Evolutionary conservation across 2,797 vertebrate species (phyloP).

Genomic region (Luscinia luscinia): DNA sequence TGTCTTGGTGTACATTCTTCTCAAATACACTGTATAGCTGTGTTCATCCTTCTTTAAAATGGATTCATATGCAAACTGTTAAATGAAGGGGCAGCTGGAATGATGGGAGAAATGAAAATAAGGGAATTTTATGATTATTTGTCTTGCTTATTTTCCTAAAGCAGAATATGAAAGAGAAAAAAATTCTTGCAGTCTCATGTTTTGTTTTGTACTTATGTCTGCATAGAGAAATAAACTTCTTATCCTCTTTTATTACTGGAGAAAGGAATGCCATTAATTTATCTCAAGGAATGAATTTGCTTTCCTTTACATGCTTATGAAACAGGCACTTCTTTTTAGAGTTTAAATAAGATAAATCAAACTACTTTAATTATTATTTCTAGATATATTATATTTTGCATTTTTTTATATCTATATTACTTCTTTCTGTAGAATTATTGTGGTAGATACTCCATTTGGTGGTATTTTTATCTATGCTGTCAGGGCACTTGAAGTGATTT

Average conservation of each 20-base stretch:
- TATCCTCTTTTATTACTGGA: background rate
- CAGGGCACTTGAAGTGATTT: background rate
- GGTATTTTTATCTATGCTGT: background rate
- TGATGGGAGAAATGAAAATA: background rate
- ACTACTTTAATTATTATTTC: background rate
- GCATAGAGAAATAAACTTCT: background rate
- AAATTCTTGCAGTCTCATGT: background rate
- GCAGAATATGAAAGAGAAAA: background rate
- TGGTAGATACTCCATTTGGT: background rate
- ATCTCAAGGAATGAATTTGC: background rate
- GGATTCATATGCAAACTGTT: background rate
- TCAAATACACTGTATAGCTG: background rate
- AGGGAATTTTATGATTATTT: background rate
- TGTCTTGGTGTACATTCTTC: background rate
- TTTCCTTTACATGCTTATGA: background rate
- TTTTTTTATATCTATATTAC: background rate
- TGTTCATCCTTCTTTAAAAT: background rate
- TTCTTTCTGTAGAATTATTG: background rate
- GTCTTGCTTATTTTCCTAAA: background rate
- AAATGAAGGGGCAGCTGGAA: background rate
- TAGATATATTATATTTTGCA: background rate
- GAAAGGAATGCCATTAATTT: background rate
- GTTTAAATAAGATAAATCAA: background rate
- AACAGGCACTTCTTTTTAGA: background rate
- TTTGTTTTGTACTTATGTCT: background rate